Evolutionary conservation across 2,113 vertebrate genomes (phyloP).

Genomic region (Oreotrochilus melanogaster): DNA sequence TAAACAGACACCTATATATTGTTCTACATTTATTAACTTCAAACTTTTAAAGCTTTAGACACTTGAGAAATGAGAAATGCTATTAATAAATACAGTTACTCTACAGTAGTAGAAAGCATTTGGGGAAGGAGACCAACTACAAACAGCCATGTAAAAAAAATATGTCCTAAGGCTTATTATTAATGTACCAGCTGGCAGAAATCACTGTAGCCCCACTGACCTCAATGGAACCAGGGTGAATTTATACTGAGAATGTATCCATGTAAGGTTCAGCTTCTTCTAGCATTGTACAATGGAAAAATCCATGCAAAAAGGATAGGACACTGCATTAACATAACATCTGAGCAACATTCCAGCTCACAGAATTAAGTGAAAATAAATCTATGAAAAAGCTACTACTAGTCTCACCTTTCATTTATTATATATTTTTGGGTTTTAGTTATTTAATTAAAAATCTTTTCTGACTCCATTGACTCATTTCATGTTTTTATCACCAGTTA

Average conservation of each 20-base stretch:
- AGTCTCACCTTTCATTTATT: conserved; percentile 2
- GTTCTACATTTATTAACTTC: not conserved
- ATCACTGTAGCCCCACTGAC: conserved; percentile 53
- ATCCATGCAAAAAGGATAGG: not conserved
- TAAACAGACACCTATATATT: not conserved
- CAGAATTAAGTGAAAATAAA: conserved; percentile 1
- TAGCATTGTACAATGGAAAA: conserved; percentile 1
- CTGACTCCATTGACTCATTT: not conserved
- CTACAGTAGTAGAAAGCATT: not conserved
- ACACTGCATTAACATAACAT: not conserved
- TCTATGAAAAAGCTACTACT: not conserved
- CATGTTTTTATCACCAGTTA: not conserved
- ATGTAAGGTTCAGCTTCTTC: not conserved
- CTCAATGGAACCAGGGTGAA: conserved; percentile 8
- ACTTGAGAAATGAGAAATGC: not conserved
- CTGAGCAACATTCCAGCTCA: conserved; percentile 1
- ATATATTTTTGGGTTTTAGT: not conserved
- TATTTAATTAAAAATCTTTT: conserved; percentile 1
- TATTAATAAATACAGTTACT: not conserved
- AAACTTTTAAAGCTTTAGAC: not conserved
- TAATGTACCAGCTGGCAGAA: conserved; percentile 48
- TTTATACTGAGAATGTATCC: not conserved
- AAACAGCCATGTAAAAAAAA: conserved; percentile 51
- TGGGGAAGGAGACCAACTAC: conserved; percentile 24
- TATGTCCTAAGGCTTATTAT: conserved; percentile 53